Base-by-base conservation (phyloP, 2,888 invertebrate species). In the Acanthacorydalis orientalis region DNA sequence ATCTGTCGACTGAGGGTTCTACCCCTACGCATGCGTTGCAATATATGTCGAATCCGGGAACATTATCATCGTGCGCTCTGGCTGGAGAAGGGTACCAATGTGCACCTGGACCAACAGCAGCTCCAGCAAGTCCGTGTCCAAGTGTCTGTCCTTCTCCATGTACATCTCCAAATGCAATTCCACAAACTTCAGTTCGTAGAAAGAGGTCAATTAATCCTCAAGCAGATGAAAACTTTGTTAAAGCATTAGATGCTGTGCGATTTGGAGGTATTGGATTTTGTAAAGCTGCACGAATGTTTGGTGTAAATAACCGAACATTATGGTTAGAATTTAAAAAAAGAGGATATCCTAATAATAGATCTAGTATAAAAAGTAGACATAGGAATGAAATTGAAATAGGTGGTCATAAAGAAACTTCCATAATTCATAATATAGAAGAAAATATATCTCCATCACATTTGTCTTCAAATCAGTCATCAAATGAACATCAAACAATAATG, bases 241-340 rank as follows among this genome's bases (percentile, higher is more conserved):
- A 80, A 34, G 87, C 87, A 0, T 65, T 87, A 44, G 86, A 87
- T 59, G 87, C 86, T 0, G 87, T 87, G 1, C 74, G 86, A 51
- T 80, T 78, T 57, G 87, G 87, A 16, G 84, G 85, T 37, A 84
- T 87, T 54, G 87, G 87, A 2, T 87, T 87, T 64, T 87, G 87
- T 64, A 86, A 86, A 59, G 87, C 87, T 8, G 87, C 87, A 1
- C 71, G 84, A 46, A 75, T 85, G 67, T 87, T 83, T 63, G 87
- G 87, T 32, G 85, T 88, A 12, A 87, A 87, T 64, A 87, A 87
- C 65, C 73, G 87, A 48, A 87, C 87, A 1, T 68, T 88, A 2
- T 87, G 87, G 87, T 68, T 87, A 37, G 87, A 87, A 60, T 87
- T 86, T 61, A 86, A 84, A 59, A 85, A 84, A 63, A 77, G 83